Conservation (phyloP, 2,797 vertebrate genomes). For the Synaphobranchus kaupii region DNA sequence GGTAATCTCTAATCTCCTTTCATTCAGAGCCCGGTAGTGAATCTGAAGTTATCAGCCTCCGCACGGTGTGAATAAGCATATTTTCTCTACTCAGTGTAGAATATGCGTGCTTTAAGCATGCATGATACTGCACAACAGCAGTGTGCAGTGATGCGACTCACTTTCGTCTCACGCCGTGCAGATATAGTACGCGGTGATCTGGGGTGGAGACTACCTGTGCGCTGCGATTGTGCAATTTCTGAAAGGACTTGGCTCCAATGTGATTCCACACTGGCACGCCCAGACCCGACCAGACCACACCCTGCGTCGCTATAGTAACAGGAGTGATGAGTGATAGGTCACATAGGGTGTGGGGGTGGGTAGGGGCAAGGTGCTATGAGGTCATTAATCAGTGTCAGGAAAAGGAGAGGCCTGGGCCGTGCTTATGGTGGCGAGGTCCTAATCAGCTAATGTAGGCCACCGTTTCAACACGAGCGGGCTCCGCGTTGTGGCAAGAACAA, state of each 20-base stretch:
- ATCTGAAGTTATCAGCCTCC: neutral
- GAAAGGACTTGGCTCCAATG: neutral
- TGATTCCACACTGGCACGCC: neutral
- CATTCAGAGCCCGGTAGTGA: neutral
- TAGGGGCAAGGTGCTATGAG: conserved; percentile 27
- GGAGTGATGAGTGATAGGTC: conserved; percentile 43
- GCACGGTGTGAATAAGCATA: neutral
- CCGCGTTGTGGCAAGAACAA: conserved; percentile 68
- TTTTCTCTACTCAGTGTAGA: neutral
- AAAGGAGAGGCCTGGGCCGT: conserved; percentile 37
- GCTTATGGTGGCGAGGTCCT: conserved; percentile 37
- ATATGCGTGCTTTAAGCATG: neutral
- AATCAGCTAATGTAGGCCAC: conserved; percentile 64
- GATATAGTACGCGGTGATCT: neutral
- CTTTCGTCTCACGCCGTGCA: neutral
- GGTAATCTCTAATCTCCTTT: neutral
- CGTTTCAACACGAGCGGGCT: conserved; percentile 71
- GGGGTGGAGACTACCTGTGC: neutral
- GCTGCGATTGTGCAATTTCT: neutral
- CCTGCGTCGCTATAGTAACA: conserved; percentile 42
- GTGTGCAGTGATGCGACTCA: neutral
- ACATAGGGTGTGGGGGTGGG: neutral
- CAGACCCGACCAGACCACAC: neutral
- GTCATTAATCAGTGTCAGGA: conserved; percentile 50
- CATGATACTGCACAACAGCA: neutral